Evolutionary conservation across 1,140 invertebrate species (phyloP), one percentile per base, ranked within the genome.

Genomic region (Zaprionus africanus): DNA sequence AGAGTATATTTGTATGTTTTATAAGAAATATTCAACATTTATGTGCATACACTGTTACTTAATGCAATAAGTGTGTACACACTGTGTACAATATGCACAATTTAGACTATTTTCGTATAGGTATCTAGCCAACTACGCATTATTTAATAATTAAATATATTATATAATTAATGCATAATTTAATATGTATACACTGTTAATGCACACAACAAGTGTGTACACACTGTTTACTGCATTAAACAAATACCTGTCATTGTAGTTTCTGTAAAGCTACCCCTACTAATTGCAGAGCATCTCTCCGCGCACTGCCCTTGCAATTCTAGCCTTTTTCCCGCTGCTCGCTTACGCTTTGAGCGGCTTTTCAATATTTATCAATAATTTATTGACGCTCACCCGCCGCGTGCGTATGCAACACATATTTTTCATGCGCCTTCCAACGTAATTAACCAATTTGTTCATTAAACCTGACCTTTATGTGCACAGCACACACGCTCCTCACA

Each of bases 381-480:
- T 72, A 56, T 61, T 36, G 43, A 19, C 41, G 41, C 6, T 2
- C 6, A 15, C 38, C 15, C 61, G 61, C 38, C 68, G 56, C 54
- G 69, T 60, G 69, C 22, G 31, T 57, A 61, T 76, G 57, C 62
- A 73, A 66, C 78, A 69, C 76, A 78, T 34, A 34, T 66, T 82
- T 80, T 79, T 66, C 56, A 57, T 64, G 65, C 26, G 31, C 46
- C 36, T 49, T 60, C 63, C 38, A 77, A 78, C 71, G 64, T 80
- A 88, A 87, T 87, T 88, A 83, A 88, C 79, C 83, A 87, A 88
- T 83, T 87, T 87, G 83, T 87, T 86, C 76, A 86, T 86, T 86
- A 86, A 88, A 80, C 36, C 49, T 88, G 84, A 88, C 77, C 80
- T 83, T 88, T 87, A 80, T 88, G 69, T 83, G 59, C 46, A 46